A percentile compares a stretch with the other conserved stretches of the same genome.
phyloP scores from a whole-genome alignment of 2,888 invertebrate genomes.

The Limnephilus lunatus region DNA sequence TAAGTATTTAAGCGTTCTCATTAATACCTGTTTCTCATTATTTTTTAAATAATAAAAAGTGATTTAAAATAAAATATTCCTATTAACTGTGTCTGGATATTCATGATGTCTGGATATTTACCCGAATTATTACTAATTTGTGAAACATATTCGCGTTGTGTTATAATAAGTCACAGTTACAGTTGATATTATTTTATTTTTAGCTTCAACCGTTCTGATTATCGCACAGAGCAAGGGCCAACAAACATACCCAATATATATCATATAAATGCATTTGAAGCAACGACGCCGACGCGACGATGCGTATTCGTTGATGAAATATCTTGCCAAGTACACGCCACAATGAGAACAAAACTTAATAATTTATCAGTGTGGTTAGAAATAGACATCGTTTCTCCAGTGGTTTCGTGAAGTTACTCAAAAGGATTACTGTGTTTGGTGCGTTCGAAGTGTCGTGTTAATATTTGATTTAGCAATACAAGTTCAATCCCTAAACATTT shows the following conservation, averaged over 20 bases:
- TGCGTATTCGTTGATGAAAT: not conserved
- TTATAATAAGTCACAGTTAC: not conserved
- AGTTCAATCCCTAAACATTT: not conserved
- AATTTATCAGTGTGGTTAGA: not conserved
- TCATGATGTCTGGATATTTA: too few relatives aligned
- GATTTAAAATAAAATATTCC: too few relatives aligned
- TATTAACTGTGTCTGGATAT: too few relatives aligned
- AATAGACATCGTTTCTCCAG: not conserved
- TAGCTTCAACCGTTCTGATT: not conserved
- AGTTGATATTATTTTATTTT: not conserved
- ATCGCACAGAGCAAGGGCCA: not conserved
- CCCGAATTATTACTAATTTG: not conserved
- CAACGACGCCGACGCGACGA: not conserved
- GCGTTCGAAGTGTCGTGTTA: not conserved
- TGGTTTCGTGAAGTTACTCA: not conserved
- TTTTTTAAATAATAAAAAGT: too few relatives aligned
- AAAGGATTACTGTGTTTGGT: not conserved
- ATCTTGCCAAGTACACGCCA: not conserved
- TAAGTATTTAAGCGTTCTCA: too few relatives aligned
- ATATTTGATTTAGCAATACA: not conserved
- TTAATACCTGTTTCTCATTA: too few relatives aligned
- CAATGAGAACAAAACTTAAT: not conserved
- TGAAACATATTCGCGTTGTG: not conserved
- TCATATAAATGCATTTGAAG: not conserved
- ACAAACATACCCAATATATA: not conserved